phyloP scores from a whole-genome alignment of 2,888 invertebrate genomes.

The Drosophila ezoana region DNA sequence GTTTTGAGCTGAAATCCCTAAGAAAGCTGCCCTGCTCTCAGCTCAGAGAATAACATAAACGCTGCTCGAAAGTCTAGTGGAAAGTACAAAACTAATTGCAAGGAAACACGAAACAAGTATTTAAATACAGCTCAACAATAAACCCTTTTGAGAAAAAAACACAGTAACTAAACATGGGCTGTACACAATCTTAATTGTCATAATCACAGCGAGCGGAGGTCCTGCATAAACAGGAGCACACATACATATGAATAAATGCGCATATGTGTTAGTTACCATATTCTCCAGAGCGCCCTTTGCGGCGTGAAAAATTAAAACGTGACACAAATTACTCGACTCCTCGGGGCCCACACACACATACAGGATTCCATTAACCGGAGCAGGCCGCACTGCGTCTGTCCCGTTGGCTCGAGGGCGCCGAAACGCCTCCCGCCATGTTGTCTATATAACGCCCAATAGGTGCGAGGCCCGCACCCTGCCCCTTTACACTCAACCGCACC shows the following conservation, averaged over 20 bases:
- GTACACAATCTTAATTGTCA: conserved; percentile 68
- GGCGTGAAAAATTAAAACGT: conserved; percentile 74
- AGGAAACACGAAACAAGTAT: conserved; percentile 27
- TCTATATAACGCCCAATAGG: conserved; percentile 25
- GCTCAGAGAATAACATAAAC: background rate
- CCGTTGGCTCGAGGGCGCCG: conserved; percentile 47
- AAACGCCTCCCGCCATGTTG: conserved; percentile 46
- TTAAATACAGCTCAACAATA: conserved; percentile 20
- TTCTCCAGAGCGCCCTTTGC: conserved; percentile 52
- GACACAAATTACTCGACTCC: conserved; percentile 73
- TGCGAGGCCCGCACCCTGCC: conserved; percentile 6
- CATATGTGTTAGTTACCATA: conserved; percentile 28
- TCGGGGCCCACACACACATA: conserved; percentile 26
- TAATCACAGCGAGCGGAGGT: conserved; percentile 57
- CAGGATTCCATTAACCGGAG: conserved; percentile 61
- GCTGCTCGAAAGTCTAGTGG: background rate
- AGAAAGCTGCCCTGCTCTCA: background rate
- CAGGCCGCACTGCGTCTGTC: conserved; percentile 68
- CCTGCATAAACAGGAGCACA: background rate
- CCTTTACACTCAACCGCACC: conserved; percentile 41
- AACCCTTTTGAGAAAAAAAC: conserved; percentile 35
- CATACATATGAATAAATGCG: background rate
- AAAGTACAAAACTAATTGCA: conserved; percentile 21
- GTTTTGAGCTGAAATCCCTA: too few species aligned
- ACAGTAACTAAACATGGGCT: conserved; percentile 47